phyloP scores from a whole-genome alignment of 2,888 invertebrate species.

The Nomada ruficornis region DNA sequence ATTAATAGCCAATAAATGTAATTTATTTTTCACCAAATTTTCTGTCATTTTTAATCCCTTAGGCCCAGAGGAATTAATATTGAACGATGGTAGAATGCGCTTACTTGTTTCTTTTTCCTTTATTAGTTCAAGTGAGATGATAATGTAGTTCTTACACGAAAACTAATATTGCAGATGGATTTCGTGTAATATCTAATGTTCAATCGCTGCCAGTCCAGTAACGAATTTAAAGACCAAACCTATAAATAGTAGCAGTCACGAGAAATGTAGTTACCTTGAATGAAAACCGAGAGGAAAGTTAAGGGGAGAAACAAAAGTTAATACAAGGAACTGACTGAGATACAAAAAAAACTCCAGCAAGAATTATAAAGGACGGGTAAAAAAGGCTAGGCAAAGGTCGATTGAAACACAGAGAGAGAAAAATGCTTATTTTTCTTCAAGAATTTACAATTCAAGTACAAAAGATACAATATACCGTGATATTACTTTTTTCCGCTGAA shows the following conservation, averaged over 20 bases:
- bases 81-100: not conserved
- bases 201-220: conserved; percentile 8
- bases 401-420: conserved; percentile 18
- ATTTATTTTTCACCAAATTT: conserved; percentile 49
- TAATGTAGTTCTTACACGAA: not conserved
- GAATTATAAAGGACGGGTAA: conserved; percentile 48
- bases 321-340: conserved; percentile 41
- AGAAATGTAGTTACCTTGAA: conserved; percentile 44
- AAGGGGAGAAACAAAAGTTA: conserved; percentile 37
- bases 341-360: conserved; percentile 47
- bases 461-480: conserved; percentile 42
- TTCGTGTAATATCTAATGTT: not conserved
- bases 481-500: conserved; percentile 45
- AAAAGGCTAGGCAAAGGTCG: conserved; percentile 30
- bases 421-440: conserved; percentile 52
- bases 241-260: conserved; percentile 39
- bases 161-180: not conserved
- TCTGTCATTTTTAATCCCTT: conserved; percentile 31
- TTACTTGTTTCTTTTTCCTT: not conserved
- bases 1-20: conserved; percentile 51
- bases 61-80: conserved; percentile 30
- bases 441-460: conserved; percentile 59
- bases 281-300: conserved; percentile 42
- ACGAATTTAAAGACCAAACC: conserved; percentile 40
- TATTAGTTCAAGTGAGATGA: not conserved